These are phyloP conservation scores for Agrochola lychnidis DNA, from an alignment of 2,888 invertebrate species.

Conservation along the genomic window DNA sequence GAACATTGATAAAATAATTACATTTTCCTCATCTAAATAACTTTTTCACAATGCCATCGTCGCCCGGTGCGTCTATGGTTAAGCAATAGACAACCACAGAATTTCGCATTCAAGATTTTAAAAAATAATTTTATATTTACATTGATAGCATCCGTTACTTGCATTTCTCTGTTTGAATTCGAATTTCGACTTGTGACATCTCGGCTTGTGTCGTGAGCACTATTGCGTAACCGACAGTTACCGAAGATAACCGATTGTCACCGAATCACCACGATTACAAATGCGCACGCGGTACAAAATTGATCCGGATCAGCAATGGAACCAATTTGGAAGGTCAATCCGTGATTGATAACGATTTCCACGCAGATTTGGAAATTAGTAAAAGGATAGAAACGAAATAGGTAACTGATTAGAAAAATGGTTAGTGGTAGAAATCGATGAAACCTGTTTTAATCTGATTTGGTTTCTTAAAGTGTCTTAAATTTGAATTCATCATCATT, in stretches of 20 bases:
- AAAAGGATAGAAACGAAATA: slow-evolving; percentile 31
- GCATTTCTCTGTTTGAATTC: slow-evolving; percentile 15
- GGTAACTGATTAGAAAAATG: slow-evolving; percentile 38
- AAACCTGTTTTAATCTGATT: slow-evolving; percentile 5
- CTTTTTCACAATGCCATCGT: slow-evolving; percentile 43
- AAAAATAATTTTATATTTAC: neutral
- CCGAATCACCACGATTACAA: slow-evolving; percentile 55
- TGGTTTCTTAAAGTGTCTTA: neutral
- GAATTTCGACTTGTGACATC: slow-evolving; percentile 43
- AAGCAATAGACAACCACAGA: slow-evolving; percentile 28
- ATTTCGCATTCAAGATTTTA: slow-evolving; percentile 12
- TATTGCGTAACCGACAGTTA: slow-evolving; percentile 37
- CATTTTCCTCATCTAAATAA: slow-evolving; percentile 37
- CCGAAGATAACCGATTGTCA: slow-evolving; percentile 56
- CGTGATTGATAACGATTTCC: slow-evolving; percentile 56
- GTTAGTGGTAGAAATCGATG: slow-evolving; percentile 20
- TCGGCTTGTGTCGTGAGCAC: slow-evolving; percentile 17
- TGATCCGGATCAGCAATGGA: slow-evolving; percentile 60
- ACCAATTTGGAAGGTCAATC: slow-evolving; percentile 61
- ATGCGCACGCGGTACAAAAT: slow-evolving; percentile 43
- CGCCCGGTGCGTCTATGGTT: neutral
- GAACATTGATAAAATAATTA: slow-evolving; percentile 30
- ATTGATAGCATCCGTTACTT: neutral
- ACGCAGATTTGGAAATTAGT: slow-evolving; percentile 55
- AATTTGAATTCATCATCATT: no score